phyloP scores from a whole-genome alignment of 2,113 vertebrate species.

The Vulpes vulpes region DNA sequence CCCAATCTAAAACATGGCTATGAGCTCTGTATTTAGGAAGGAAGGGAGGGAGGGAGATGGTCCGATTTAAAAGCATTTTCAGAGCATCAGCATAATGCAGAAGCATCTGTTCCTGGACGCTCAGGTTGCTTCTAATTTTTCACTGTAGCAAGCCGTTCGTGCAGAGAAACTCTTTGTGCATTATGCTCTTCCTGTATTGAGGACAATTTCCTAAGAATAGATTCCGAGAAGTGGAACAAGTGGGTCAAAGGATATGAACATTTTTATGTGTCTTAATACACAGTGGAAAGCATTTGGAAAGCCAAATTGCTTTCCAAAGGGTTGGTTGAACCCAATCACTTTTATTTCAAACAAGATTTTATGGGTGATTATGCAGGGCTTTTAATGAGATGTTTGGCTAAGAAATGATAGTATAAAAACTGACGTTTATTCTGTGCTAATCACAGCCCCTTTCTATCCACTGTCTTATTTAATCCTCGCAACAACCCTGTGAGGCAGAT shows the following conservation, averaged over 20 bases:
- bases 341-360: slow-evolving; percentile 82
- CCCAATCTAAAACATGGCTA: background rate
- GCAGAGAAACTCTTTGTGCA: background rate
- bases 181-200: slow-evolving; percentile 3
- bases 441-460: slow-evolving; percentile 64
- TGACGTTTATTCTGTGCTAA: slow-evolving; percentile 79
- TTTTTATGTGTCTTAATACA: slow-evolving; percentile 74
- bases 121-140: slow-evolving; percentile 19
- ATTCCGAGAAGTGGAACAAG: slow-evolving; percentile 75
- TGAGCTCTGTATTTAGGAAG: background rate
- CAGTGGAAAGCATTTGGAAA: slow-evolving; percentile 69
- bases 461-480: slow-evolving; percentile 72
- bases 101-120: background rate
- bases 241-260: slow-evolving; percentile 75
- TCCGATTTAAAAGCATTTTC: background rate
- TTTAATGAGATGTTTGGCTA: slow-evolving; percentile 84
- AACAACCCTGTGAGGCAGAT: slow-evolving; percentile 33
- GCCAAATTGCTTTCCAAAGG: slow-evolving; percentile 81
- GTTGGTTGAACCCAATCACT: slow-evolving; percentile 79
- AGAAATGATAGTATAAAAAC: slow-evolving; percentile 76
- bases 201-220: slow-evolving; percentile 78
- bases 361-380: slow-evolving; percentile 81
- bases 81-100: background rate
- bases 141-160: background rate
- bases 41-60: too few relatives aligned